Evolutionary conservation across 2,888 invertebrate genomes (phyloP).

Genomic region (Acrocera orbiculus): DNA sequence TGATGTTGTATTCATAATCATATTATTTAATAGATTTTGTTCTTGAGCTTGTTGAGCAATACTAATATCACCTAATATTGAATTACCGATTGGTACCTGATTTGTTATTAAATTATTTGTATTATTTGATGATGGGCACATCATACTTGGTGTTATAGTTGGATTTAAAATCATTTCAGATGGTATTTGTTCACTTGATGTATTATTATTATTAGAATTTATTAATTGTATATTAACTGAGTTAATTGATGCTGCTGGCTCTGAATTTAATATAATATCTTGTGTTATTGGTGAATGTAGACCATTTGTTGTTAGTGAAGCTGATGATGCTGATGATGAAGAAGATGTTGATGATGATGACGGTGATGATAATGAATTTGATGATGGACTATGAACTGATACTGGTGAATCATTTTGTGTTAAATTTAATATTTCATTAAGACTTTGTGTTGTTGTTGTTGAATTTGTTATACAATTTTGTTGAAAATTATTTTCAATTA

Average conservation of each 20-base stretch:
- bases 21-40: slow-evolving; percentile 25
- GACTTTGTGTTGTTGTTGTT: slow-evolving; percentile 3
- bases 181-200: slow-evolving; percentile 26
- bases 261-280: slow-evolving; percentile 30
- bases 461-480: slow-evolving; percentile 7
- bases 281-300: slow-evolving; percentile 27
- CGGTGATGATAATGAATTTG: slow-evolving; percentile 28
- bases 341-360: slow-evolving; percentile 15
- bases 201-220: slow-evolving; percentile 7
- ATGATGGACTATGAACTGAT: slow-evolving; percentile 30
- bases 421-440: slow-evolving; percentile 21
- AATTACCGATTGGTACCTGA: slow-evolving; percentile 27
- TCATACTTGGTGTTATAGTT: slow-evolving; percentile 41
- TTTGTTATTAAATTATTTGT: slow-evolving; percentile 6
- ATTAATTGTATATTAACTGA: slow-evolving; percentile 19
- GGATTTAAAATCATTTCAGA: slow-evolving; percentile 44
- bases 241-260: slow-evolving; percentile 24
- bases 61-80: slow-evolving; percentile 22
- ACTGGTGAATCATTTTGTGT: slow-evolving; percentile 12
- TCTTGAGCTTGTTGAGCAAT: slow-evolving; percentile 26
- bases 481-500: slow-evolving; percentile 7
- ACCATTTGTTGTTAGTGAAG: slow-evolving; percentile 19
- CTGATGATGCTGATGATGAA: slow-evolving; percentile 9
- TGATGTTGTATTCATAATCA: slow-evolving; percentile 21
- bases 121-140: slow-evolving; percentile 30